Percentiles rank a stretch among this genome's conserved stretches.
Evolutionary conservation across 2,113 vertebrate genomes (phyloP).

Genomic region (Prionailurus viverrinus): DNA sequence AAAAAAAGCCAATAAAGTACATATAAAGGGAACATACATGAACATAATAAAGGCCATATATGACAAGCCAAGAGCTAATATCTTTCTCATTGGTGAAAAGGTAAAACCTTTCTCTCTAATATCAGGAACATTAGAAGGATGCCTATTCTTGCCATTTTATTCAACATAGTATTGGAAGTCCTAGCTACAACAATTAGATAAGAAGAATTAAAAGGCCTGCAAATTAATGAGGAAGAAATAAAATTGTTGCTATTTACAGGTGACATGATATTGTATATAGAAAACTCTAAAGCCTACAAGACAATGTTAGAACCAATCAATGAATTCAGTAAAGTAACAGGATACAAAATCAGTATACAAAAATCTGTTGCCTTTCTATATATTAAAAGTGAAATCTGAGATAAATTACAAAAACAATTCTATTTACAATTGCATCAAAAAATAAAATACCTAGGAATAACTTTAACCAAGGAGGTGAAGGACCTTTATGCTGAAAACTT

Average conservation of each 20-base stretch:
- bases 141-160: not conserved
- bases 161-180: not conserved
- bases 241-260: not conserved
- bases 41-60: not conserved
- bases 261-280: not conserved
- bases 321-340: not conserved
- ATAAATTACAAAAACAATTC: not conserved
- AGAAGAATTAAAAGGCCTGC: not conserved
- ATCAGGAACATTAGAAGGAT: not conserved
- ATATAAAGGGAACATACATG: not conserved
- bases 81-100: not conserved
- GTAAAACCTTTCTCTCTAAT: not conserved
- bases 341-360: not conserved
- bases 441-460: not conserved
- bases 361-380: not conserved
- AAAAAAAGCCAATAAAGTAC: not conserved
- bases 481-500: not conserved
- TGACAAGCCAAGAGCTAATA: not conserved
- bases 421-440: not conserved
- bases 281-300: not conserved
- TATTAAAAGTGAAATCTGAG: not conserved
- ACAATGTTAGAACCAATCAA: not conserved
- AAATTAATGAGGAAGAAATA: not conserved
- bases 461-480: not conserved
- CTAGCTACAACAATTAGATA: not conserved